phyloP scores from a whole-genome alignment of 2,888 invertebrate species.

The Malthinus flaveolus region DNA sequence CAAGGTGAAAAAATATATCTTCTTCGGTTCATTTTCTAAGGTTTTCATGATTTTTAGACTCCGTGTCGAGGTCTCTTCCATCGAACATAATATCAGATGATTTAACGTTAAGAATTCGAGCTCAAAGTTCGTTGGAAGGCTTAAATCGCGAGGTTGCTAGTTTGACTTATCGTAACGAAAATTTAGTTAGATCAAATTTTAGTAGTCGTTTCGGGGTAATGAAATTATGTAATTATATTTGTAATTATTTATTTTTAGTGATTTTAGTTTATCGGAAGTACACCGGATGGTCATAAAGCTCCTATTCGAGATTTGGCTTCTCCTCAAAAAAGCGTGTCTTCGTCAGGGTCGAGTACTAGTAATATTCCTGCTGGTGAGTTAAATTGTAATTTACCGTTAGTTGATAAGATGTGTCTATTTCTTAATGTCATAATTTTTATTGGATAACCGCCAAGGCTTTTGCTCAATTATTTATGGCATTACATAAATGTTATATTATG shows the following conservation, averaged over 20 bases:
- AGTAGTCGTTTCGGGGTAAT: slow-evolving; percentile 26
- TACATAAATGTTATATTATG: slow-evolving; percentile 10
- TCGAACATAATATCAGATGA: slow-evolving; percentile 61
- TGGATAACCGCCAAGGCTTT: no score
- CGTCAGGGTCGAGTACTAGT: slow-evolving; percentile 63
- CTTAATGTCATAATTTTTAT: no score
- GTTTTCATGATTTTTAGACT: slow-evolving; percentile 11
- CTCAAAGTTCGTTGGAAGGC: slow-evolving; percentile 83
- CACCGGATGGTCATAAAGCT: slow-evolving; percentile 85
- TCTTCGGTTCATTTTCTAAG: slow-evolving; percentile 8
- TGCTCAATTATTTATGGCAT: no score
- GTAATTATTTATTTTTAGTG: not conserved
- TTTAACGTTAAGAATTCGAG: slow-evolving; percentile 66
- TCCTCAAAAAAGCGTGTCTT: slow-evolving; percentile 68
- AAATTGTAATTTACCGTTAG: no score
- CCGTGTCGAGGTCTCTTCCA: slow-evolving; percentile 44
- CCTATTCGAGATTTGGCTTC: slow-evolving; percentile 57
- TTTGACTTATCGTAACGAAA: slow-evolving; percentile 64
- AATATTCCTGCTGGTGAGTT: not conserved
- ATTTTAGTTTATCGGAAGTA: slow-evolving; percentile 39
- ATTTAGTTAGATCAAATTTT: slow-evolving; percentile 52
- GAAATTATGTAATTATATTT: not conserved
- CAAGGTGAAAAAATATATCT: slow-evolving; percentile 42
- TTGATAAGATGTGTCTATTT: no score
- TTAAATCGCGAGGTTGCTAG: slow-evolving; percentile 86